phyloP scores from a whole-genome alignment of 2,888 invertebrate genomes.

The Sclerodermus sp. region DNA sequence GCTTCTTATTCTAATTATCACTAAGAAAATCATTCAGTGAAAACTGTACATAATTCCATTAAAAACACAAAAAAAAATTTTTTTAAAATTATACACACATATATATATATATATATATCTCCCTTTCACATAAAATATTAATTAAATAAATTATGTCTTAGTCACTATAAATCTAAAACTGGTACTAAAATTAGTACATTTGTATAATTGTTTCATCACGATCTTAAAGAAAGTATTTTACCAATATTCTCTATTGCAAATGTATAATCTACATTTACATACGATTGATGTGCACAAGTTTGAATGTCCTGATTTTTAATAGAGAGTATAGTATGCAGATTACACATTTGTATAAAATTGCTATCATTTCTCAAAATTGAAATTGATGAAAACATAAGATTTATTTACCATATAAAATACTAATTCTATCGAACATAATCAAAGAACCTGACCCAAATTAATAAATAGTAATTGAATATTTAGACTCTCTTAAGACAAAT shows the following conservation, averaged over 20 bases:
- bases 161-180: neutral
- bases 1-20: neutral
- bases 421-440: conserved; percentile 19
- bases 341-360: conserved; percentile 13
- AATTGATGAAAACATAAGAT: too few relatives aligned
- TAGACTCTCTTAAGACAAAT: too few relatives aligned
- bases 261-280: neutral
- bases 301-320: neutral
- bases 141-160: neutral
- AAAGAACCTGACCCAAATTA: conserved; percentile 8
- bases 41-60: neutral
- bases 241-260: too few relatives aligned
- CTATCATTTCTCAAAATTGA: neutral
- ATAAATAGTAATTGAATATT: too few relatives aligned
- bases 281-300: neutral
- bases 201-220: too few relatives aligned
- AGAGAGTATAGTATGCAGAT: conserved; percentile 2
- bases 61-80: neutral
- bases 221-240: too few relatives aligned
- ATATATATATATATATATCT: too few relatives aligned
- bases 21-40: neutral
- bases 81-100: neutral
- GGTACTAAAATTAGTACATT: too few relatives aligned
- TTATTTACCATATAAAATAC: conserved; percentile 26
- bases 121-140: neutral